phyloP scores from a whole-genome alignment of 2,113 vertebrate species.

The Ornithorhynchus anatinus region DNA sequence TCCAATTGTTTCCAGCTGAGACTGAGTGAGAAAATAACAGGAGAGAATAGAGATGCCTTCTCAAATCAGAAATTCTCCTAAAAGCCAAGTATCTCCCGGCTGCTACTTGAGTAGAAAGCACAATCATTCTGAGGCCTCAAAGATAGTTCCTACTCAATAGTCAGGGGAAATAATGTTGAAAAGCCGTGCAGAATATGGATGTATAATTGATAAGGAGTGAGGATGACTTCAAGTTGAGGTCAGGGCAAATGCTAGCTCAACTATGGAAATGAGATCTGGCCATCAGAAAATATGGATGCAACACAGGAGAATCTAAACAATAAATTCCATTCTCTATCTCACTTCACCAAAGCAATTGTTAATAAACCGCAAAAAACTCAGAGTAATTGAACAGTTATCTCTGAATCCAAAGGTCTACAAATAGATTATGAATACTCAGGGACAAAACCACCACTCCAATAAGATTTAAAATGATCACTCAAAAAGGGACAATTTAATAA shows the following conservation, averaged over 20 bases:
- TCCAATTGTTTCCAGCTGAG: not conserved
- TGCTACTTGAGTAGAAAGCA: not conserved
- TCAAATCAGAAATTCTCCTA: not conserved
- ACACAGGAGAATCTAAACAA: constrained; percentile 7
- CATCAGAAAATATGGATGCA: constrained; percentile 24
- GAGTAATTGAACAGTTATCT: not conserved
- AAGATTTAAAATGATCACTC: constrained; percentile 13
- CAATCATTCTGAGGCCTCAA: constrained; percentile 6
- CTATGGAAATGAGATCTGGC: constrained; percentile 32
- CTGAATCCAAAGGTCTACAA: constrained; percentile 37
- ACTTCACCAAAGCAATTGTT: constrained; percentile 40
- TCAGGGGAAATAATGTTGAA: constrained; percentile 33
- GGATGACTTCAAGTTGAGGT: constrained; percentile 27
- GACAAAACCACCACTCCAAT: constrained; percentile 28
- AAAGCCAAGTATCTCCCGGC: not conserved
- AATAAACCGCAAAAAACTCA: constrained; percentile 39
- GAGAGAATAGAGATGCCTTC: too few species aligned
- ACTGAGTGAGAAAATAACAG: not conserved
- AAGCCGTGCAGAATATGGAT: constrained; percentile 18
- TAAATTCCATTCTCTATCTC: constrained; percentile 15
- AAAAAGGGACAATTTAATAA: too few species aligned
- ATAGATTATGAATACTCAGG: constrained; percentile 24
- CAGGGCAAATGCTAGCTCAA: constrained; percentile 11
- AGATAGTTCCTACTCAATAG: constrained; percentile 15
- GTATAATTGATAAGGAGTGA: constrained; percentile 30